A percentile compares a stretch with the other conserved stretches of the same genome.
Evolutionary conservation across 2,797 vertebrate species (phyloP).

Genomic region (Brachyrhaphis roseni): DNA sequence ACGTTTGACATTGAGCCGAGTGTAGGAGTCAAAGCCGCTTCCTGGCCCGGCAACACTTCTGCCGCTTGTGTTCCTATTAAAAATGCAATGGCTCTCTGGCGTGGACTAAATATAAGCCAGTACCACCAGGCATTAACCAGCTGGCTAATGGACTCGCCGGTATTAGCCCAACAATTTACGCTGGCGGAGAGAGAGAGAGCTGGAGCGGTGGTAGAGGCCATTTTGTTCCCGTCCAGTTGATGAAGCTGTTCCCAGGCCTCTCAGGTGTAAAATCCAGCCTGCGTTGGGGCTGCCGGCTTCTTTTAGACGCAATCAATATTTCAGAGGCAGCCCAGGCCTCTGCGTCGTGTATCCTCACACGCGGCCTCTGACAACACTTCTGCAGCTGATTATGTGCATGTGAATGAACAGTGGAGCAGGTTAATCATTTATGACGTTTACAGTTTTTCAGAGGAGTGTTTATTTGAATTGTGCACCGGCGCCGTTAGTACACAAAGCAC

Average conservation of each 20-base stretch:
- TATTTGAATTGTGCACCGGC: conserved; percentile 68
- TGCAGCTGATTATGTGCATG: conserved; percentile 62
- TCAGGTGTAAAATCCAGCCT: conserved; percentile 71
- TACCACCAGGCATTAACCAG: conserved; percentile 67
- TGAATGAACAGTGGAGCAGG: conserved; percentile 62
- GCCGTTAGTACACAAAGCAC: conserved; percentile 4
- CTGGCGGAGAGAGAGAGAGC: conserved; percentile 25
- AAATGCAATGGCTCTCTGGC: conserved; percentile 64
- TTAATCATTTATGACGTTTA: conserved; percentile 72
- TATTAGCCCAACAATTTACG: conserved; percentile 56
- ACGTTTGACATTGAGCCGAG: conserved; percentile 75
- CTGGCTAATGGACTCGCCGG: conserved; percentile 67
- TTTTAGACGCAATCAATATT: conserved; percentile 78
- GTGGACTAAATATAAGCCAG: conserved; percentile 52
- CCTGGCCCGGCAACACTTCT: conserved; percentile 45
- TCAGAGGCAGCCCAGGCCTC: conserved; percentile 56
- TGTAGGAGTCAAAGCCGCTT: conserved; percentile 76
- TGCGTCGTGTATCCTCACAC: conserved; percentile 47
- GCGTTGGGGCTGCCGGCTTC: conserved; percentile 64
- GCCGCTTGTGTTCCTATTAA: conserved; percentile 63
- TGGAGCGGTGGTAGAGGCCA: conserved; percentile 59
- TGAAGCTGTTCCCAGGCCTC: conserved; percentile 59
- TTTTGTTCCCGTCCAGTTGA: conserved; percentile 72
- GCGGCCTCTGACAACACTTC: conserved; percentile 54
- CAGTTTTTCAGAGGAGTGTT: conserved; percentile 60